A percentile compares a stretch with the other conserved stretches of the same genome.
Conservation (phyloP, 2,113 vertebrate genomes). For the Pomatorhinus ruficollis region DNA sequence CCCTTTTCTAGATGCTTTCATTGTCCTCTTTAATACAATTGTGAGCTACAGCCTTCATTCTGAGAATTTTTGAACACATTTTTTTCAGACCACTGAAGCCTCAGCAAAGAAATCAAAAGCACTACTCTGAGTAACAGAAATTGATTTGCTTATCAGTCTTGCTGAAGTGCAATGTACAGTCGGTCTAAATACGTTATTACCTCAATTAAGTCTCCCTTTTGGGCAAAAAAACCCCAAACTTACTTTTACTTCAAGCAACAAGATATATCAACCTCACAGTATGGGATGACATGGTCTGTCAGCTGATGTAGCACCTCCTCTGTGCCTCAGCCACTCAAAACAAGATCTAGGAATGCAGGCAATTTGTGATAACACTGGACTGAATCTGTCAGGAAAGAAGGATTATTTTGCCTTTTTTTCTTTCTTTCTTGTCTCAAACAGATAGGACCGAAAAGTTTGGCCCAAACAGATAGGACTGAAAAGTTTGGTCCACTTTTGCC, state of each 20-base stretch:
- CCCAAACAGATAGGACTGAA: background rate
- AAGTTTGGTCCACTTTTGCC: background rate
- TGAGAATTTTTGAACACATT: background rate
- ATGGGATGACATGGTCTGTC: background rate
- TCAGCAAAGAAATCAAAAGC: background rate
- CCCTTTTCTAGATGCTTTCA: background rate
- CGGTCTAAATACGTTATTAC: background rate
- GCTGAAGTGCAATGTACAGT: background rate
- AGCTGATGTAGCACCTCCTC: background rate
- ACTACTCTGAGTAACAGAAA: background rate
- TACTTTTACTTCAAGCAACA: background rate
- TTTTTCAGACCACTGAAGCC: background rate
- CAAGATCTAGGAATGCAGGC: background rate
- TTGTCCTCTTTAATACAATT: background rate
- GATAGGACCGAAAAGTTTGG: background rate
- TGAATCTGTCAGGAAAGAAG: background rate
- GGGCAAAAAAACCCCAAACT: accelerated
- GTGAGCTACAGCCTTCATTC: background rate
- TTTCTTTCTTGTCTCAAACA: background rate
- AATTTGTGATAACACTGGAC: background rate
- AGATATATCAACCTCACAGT: background rate
- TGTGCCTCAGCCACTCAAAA: background rate
- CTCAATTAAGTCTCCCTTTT: background rate
- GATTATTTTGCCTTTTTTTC: background rate
- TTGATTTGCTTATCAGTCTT: background rate